Evolutionary conservation across 2,113 vertebrate species (phyloP).

Genomic region (Epinephelus fuscoguttatus): DNA sequence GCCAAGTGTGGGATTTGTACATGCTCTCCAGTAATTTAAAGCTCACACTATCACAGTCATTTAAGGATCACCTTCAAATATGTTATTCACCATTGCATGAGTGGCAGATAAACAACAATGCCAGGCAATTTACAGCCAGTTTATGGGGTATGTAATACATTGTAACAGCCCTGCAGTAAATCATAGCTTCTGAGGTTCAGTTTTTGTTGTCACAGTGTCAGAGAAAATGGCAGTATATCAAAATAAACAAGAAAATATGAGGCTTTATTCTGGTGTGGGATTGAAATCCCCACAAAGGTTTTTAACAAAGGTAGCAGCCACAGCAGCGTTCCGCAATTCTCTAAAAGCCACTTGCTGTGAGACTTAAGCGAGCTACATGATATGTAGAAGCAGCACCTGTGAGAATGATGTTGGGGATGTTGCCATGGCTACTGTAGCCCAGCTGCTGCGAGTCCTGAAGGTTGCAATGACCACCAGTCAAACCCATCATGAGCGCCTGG

Average conservation of each 20-base stretch:
- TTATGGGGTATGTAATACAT: background rate
- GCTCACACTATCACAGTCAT: no score
- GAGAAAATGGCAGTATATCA: background rate
- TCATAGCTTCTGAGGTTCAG: background rate
- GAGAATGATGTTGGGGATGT: constrained; percentile 99
- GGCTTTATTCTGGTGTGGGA: background rate
- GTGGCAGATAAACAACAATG: background rate
- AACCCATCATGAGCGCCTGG: constrained; percentile 95
- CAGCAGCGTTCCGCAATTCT: background rate
- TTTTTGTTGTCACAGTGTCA: background rate
- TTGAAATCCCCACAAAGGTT: background rate
- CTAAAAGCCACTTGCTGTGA: constrained; percentile 5
- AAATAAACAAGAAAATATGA: background rate
- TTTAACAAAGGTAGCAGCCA: background rate
- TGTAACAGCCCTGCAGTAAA: background rate
- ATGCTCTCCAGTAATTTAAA: background rate
- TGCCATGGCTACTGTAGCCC: constrained; percentile 91
- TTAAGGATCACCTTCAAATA: background rate
- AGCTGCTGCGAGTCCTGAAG: constrained; percentile 91
- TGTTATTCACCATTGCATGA: background rate
- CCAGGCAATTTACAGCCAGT: background rate
- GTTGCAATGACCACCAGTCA: constrained; percentile 89
- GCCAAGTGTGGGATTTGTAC: background rate
- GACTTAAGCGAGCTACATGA: constrained; percentile 4
- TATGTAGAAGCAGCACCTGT: constrained; percentile 88